These are phyloP conservation scores for Drosophila ohnishii DNA, from an alignment of 1,140 invertebrate genomes.

Conservation along the genomic window DNA sequence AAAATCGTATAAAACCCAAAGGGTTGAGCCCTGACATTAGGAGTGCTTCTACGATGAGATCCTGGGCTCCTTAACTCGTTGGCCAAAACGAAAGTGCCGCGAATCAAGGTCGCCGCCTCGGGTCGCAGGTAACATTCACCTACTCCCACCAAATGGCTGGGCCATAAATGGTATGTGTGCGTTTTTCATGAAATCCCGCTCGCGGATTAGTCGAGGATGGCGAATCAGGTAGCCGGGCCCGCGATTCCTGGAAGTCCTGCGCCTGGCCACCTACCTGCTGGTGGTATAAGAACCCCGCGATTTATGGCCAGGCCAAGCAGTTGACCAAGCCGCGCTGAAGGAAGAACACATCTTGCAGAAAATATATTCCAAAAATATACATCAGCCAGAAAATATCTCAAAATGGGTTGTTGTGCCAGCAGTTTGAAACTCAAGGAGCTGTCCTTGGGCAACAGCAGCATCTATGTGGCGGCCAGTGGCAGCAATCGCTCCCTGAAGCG, in stretches of 20 bases:
- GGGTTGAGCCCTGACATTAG: conserved; percentile 14
- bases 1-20: conserved; percentile 22
- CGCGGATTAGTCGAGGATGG: conserved; percentile 38
- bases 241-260: conserved; percentile 26
- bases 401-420: conserved; percentile 68
- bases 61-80: conserved; percentile 30
- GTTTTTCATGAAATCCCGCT: conserved; percentile 35
- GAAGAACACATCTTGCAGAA: conserved; percentile 5
- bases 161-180: conserved; percentile 30
- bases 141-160: conserved; percentile 25
- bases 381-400: too few species aligned
- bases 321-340: conserved; percentile 7
- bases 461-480: conserved; percentile 23
- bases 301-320: conserved; percentile 30
- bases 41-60: neutral
- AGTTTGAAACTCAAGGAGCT: conserved; percentile 50
- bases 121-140: conserved; percentile 3
- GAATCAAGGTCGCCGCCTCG: conserved; percentile 25
- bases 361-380: neutral
- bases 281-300: conserved; percentile 36
- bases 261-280: neutral
- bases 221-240: conserved; percentile 24
- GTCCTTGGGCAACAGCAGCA: conserved; percentile 39
- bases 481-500: conserved; percentile 39
- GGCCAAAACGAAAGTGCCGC: conserved; percentile 35